Conservation (phyloP, 2,113 vertebrate genomes). For the Dipodomys spectabilis region DNA sequence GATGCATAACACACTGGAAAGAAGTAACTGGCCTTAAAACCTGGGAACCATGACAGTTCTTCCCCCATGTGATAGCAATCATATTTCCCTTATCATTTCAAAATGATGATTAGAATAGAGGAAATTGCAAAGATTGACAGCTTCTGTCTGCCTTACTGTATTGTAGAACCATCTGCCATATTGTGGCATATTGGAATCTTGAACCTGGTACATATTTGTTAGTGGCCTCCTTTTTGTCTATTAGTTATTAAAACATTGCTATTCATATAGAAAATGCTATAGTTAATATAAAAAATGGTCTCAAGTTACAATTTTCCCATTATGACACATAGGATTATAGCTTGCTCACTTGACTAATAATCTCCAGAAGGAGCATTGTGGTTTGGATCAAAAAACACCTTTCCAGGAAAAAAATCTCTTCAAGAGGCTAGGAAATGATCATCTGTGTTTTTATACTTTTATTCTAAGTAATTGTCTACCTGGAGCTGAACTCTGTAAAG, state of each 20-base stretch:
- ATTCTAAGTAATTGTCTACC: conserved; percentile 71
- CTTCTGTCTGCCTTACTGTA: background rate
- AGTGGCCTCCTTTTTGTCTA: background rate
- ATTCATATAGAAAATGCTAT: conserved; percentile 25
- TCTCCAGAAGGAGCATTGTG: conserved; percentile 14
- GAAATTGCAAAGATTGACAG: background rate
- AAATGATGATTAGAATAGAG: background rate
- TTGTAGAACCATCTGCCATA: background rate
- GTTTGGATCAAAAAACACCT: conserved; percentile 19
- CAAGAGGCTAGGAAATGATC: conserved; percentile 66
- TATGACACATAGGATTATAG: conserved; percentile 54
- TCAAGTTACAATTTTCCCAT: conserved; percentile 65
- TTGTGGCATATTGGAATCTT: background rate
- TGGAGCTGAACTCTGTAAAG: conserved; percentile 81
- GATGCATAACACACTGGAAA: background rate
- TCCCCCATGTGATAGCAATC: background rate
- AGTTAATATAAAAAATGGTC: conserved; percentile 8
- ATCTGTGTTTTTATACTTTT: conserved; percentile 57
- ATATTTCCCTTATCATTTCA: background rate
- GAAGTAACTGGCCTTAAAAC: background rate
- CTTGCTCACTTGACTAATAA: background rate
- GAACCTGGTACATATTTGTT: background rate
- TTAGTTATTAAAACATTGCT: conserved; percentile 50
- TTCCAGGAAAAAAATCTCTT: conserved; percentile 28
- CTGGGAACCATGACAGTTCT: background rate